Evolutionary conservation across 2,113 vertebrate species (phyloP).

Genomic region (Recurvirostra avosetta): DNA sequence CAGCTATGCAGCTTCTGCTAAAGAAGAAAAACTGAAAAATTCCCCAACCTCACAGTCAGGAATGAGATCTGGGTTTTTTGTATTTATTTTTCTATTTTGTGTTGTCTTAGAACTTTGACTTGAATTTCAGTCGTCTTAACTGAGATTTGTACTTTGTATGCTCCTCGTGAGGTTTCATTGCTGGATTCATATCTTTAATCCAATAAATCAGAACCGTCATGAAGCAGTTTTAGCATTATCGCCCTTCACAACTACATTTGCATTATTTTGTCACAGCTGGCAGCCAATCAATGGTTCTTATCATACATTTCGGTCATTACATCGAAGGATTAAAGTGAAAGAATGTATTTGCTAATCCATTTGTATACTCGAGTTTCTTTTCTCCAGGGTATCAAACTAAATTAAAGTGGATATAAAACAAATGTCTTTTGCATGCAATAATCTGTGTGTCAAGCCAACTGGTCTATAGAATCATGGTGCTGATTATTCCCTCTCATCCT

Average conservation of each 20-base stretch:
- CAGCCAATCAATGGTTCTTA: neutral
- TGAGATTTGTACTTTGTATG: neutral
- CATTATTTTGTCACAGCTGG: neutral
- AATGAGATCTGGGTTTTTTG: neutral
- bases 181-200: neutral
- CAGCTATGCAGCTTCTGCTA: neutral
- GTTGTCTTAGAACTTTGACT: neutral
- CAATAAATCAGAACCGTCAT: neutral
- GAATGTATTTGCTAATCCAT: neutral
- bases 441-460: neutral
- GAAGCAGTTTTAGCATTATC: neutral
- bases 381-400: neutral
- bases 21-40: neutral
- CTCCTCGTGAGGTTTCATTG: neutral
- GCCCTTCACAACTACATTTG: neutral
- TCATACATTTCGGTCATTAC: neutral
- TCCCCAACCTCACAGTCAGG: neutral
- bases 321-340: neutral
- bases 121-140: neutral
- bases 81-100: neutral
- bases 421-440: neutral
- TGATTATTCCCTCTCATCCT: neutral
- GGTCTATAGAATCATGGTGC: neutral
- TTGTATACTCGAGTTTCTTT: neutral
- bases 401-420: neutral